A percentile compares a stretch with the other conserved stretches of the same genome.
Evolutionary conservation across 2,113 vertebrate genomes (phyloP).

Genomic region (Ceyx cyanopectus): DNA sequence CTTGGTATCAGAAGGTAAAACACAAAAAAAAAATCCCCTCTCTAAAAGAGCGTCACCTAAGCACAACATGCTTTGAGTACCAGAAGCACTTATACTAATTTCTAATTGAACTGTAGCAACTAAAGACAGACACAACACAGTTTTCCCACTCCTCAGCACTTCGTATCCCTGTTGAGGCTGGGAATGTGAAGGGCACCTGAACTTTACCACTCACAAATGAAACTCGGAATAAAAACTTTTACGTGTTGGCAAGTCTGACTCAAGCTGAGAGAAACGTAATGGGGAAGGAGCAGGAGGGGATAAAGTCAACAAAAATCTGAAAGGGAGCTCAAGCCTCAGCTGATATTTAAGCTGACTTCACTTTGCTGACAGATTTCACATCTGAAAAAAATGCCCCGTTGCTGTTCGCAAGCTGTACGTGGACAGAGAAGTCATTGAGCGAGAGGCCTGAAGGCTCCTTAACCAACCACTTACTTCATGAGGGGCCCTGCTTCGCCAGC

Average conservation of each 20-base stretch:
- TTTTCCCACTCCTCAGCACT: neutral
- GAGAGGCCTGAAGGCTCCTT: neutral
- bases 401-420: neutral
- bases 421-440: conserved; percentile 55
- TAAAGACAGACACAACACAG: neutral
- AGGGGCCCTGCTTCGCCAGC: neutral
- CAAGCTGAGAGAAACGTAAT: conserved; percentile 38
- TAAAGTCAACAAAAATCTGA: conserved; percentile 50
- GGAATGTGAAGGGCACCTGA: neutral
- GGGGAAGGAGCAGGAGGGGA: neutral
- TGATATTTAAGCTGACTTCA: conserved; percentile 64
- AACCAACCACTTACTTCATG: conserved; percentile 41
- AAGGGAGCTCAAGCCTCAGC: conserved; percentile 37
- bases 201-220: neutral
- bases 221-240: neutral
- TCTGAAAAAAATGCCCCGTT: neutral
- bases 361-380: conserved; percentile 49
- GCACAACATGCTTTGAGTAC: neutral
- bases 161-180: neutral
- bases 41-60: neutral
- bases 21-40: neutral
- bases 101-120: neutral
- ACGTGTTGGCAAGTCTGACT: neutral
- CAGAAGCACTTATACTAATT: neutral
- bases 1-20: neutral